Base-by-base conservation (phyloP, 2,888 invertebrate species). In the Didymodactylos carnosus region DNA sequence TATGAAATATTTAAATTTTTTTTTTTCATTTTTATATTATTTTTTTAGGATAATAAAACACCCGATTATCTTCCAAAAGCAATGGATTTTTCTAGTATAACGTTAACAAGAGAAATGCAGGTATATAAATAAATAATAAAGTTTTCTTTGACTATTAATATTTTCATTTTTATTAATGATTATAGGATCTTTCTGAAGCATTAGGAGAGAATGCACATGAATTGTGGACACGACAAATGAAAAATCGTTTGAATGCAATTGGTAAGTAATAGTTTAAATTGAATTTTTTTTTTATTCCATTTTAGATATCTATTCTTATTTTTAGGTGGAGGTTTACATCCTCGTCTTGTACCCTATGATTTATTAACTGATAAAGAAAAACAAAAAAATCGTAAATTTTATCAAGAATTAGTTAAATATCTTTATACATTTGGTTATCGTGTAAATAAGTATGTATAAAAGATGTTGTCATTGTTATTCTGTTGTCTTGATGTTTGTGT, bases 361-460 rank as follows among this genome's bases (percentile, higher is more conserved):
- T 87, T 98, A 69, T 86, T 99, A 29, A 99, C 98, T 0, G 98
- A 98, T 84, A 94, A 94, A 82, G 98, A 99, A 82, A 95, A 97
- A 85, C 88, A 90, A 79, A 97, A 95, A 81, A 93, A 97, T 81
- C 87, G 97, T 39, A 95, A 97, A 84, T 88, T 95, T 39, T 92
- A 94, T 0, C 93, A 94, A 80, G 98, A 99, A 82, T 91, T 98
- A 81, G 87, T 99, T 70, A 97, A 98, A 82, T 97, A 94, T 83
- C 87, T 98, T 75, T 98, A 98, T 82, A 95, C 94, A 82, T 92
- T 94, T 84, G 97, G 98, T 29, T 98, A 92, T 85, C 92, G 94
- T 79, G 85, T 98, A 3, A 78, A 77, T 75, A 80, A 79, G 80
- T 81, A 76, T 69, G 75, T 27, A 14, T 29, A 8, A n/a, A n/a